Conservation (phyloP, 2,797 vertebrate species). For the Okamejei kenojei region DNA sequence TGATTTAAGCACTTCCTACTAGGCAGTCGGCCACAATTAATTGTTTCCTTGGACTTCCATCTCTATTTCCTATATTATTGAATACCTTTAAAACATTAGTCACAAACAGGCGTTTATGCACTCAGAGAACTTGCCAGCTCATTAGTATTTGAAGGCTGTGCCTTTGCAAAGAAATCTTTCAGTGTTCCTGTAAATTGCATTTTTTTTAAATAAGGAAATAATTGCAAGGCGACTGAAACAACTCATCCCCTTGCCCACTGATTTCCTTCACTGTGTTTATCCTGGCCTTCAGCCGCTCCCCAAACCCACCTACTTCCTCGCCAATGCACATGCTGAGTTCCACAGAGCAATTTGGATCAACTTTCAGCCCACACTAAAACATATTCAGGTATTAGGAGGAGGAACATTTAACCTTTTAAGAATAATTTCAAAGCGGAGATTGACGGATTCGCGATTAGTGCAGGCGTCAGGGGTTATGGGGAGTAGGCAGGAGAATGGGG, state of each 20-base stretch:
- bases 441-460: no score
- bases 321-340: constrained; percentile 17
- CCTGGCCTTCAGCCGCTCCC: background rate
- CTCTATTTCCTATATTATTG: background rate
- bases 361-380: background rate
- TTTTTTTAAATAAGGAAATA: background rate
- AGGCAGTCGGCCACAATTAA: background rate
- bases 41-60: background rate
- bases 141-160: background rate
- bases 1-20: background rate
- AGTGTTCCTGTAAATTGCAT: background rate
- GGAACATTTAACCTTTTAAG: background rate
- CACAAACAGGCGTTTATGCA: background rate
- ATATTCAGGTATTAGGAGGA: background rate
- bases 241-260: constrained; percentile 20
- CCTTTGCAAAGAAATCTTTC: constrained; percentile 29
- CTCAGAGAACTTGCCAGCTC: background rate
- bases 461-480: no score
- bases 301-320: constrained; percentile 16
- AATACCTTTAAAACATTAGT: background rate
- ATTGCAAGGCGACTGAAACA: constrained; percentile 16
- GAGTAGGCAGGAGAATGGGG: no score
- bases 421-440: no score
- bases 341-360: background rate
- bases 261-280: constrained; percentile 12